Evolutionary conservation across 2,797 vertebrate species (phyloP).

Genomic region (Emys orbicularis): DNA sequence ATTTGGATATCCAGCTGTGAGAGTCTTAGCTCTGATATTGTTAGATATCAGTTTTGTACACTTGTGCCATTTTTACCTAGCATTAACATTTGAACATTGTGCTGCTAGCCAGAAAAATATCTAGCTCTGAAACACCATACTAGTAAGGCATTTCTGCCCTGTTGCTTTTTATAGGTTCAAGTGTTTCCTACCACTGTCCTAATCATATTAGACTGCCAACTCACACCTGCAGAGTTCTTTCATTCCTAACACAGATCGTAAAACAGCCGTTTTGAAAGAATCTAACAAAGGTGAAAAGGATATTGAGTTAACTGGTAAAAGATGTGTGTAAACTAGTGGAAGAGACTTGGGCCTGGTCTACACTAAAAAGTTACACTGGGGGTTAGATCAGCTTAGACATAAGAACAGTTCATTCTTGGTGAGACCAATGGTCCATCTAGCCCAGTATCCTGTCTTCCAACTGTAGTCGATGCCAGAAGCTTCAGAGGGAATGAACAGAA

Average conservation of each 20-base stretch:
- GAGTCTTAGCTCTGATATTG: not conserved
- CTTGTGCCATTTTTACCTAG: not conserved
- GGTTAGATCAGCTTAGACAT: too few relatives aligned
- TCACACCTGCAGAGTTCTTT: not conserved
- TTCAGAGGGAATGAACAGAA: too few relatives aligned
- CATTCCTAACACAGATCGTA: conserved; percentile 22
- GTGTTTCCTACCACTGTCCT: not conserved
- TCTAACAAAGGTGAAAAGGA: not conserved
- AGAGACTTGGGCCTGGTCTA: not conserved
- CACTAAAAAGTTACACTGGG: too few relatives aligned
- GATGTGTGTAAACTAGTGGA: conserved; percentile 10
- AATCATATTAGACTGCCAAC: not conserved
- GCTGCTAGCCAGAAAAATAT: conserved; percentile 24
- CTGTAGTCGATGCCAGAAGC: too few relatives aligned
- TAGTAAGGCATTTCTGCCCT: not conserved
- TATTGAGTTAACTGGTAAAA: not conserved
- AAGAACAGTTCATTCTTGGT: too few relatives aligned
- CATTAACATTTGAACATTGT: not conserved
- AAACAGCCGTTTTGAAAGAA: conserved; percentile 40
- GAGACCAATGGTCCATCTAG: too few relatives aligned
- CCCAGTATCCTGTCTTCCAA: too few relatives aligned
- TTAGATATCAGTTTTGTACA: not conserved
- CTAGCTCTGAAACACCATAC: not conserved
- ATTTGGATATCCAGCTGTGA: not conserved
- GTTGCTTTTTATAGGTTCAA: conserved; percentile 35